Evolutionary conservation across 2,888 invertebrate genomes (phyloP), one percentile per base, ranked within the genome.

Genomic region (Cataglyphis albicans): DNA sequence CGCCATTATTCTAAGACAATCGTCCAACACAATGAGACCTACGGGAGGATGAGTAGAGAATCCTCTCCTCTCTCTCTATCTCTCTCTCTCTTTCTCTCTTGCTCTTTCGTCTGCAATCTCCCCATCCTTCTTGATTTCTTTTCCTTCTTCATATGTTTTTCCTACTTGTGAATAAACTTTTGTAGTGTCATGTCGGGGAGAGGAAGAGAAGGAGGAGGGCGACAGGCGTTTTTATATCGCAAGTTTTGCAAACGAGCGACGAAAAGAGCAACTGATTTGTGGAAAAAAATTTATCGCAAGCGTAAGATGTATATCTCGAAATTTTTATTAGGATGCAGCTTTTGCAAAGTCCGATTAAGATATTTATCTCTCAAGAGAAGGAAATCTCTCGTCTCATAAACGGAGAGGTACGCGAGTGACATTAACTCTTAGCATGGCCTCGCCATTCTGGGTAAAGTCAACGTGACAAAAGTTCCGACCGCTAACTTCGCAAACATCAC

Each of bases 1-100:
- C 93, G 94, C 94, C 94, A 94, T 94, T 94, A 94, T 94, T 94
- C 94, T 94, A 94, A 94, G 94, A 94, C 94, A 94, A 94, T 94
- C 94, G 94, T 94, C 94, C 94, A 93, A 94, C 94, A 94, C 94
- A 94, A 94, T 94, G 94, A 94, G 94, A 94, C 93, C 93, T 93
- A 93, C 93, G 92, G 92, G 92, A 93, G 93, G 91, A 92, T 91
- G 93, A 93, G 92, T 91, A 91, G 91, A 89, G 91, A 87, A 88
- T 88, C 87, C 90, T 67, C 80, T 38, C 55, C 32, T 48, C 84
- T 86, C 84, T 76, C 84, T 73, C 84, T 78, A 52, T 76, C 83
- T 75, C 84, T 84, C 70, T 68, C 74, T 81, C 67, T 29, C 29
- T 29, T 83, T 73, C 84, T 78, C 57, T 76, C 82, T 75, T 68